Percentiles rank a stretch among this genome's conserved stretches.
Evolutionary conservation across 2,113 vertebrate species (phyloP).

Genomic region (Protobothrops flavoviridis): DNA sequence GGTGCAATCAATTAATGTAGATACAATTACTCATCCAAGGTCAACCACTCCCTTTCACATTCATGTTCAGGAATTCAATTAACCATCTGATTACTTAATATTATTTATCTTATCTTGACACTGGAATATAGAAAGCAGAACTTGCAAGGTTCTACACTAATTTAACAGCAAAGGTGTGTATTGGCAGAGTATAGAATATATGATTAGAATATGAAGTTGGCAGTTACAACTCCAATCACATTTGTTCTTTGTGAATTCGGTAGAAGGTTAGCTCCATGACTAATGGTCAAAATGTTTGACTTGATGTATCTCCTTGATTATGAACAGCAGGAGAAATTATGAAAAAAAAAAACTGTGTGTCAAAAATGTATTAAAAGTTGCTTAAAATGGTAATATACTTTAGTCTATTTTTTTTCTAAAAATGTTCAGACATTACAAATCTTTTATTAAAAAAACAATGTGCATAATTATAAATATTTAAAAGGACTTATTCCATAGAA

Average conservation of each 20-base stretch:
- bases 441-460: not conserved
- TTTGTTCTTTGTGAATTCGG: not conserved
- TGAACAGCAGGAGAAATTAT: not conserved
- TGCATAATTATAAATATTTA: not conserved
- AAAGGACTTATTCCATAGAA: not conserved
- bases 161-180: not conserved
- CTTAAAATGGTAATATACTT: not conserved
- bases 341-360: not conserved
- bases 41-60: not conserved
- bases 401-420: not conserved
- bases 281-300: not conserved
- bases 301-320: not conserved
- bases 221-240: not conserved
- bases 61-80: not conserved
- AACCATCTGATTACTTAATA: not conserved
- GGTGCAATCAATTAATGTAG: not conserved
- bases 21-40: not conserved
- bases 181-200: not conserved
- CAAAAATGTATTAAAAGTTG: not conserved
- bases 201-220: not conserved
- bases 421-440: not conserved
- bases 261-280: not conserved
- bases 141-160: not conserved
- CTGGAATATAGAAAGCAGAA: not conserved
- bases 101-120: constrained; percentile 1